Base-by-base conservation (phyloP, 2,888 invertebrate genomes). In the Empis stercorea region DNA sequence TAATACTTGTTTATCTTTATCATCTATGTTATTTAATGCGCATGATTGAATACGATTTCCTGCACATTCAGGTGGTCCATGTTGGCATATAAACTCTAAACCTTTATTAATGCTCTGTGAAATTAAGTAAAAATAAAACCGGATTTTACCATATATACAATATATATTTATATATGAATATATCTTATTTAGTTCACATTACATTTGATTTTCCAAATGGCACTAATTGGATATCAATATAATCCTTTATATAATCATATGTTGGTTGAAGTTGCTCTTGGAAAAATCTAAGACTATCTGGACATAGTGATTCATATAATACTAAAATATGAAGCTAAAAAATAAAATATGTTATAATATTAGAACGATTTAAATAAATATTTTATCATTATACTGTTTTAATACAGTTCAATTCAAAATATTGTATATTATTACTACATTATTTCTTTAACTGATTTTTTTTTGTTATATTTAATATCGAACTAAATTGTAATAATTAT, bases 141-240 rank as follows among this genome's bases (percentile, higher is more conserved):
- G 20, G 20, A 4, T n/a, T n/a, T n/a, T n/a, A n/a, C n/a, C n/a
- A n/a, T n/a, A n/a, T n/a, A n/a, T n/a, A n/a, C n/a, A n/a, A n/a
- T n/a, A n/a, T n/a, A n/a, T n/a, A n/a, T n/a, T n/a, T n/a, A n/a
- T n/a, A n/a, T n/a, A n/a, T n/a, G n/a, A n/a, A n/a, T n/a, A n/a
- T n/a, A n/a, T n/a, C n/a, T n/a, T n/a, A n/a, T n/a, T n/a, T n/a
- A n/a, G n/a, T n/a, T n/a, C n/a, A n/a, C n/a, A n/a, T n/a, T n/a
- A 80, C 81, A 56, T 57, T 59, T 10, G 80, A 74, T 64, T 80
- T 81, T 42, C 81, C 81, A 58, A 81, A 81, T 2, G 81, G 80
- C 43, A 81, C 68, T 30, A 80, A 64, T 15, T 65, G 62, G 13
- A 81, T 57, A 37, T 70, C 64, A 6, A 80, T 58, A 55, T 74